Percentiles rank a stretch among this genome's conserved stretches.
phyloP scores from a whole-genome alignment of 2,113 vertebrate species.

The Tringa solitaria region DNA sequence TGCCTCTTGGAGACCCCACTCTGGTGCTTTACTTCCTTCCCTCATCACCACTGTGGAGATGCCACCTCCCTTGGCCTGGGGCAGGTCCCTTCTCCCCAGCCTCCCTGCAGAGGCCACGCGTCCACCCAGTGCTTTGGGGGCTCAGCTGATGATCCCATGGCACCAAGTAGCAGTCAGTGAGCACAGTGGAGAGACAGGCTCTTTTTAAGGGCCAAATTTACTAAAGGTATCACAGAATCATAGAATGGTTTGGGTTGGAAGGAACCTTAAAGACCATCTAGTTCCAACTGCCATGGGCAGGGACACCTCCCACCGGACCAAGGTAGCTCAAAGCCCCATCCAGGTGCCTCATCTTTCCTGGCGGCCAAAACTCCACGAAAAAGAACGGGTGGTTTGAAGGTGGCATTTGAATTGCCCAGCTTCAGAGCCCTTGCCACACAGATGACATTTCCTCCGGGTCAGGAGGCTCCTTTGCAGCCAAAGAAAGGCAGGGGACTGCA shows the following conservation, averaged over 20 bases:
- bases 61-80: background rate
- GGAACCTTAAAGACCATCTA: too few species aligned
- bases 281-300: too few species aligned
- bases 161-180: background rate
- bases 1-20: background rate
- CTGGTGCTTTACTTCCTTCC: background rate
- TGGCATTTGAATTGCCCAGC: background rate
- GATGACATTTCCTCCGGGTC: rapidly evolving
- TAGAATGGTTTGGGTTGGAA: too few species aligned
- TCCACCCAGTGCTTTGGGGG: background rate
- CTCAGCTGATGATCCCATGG: background rate
- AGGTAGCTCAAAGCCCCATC: background rate
- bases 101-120: background rate
- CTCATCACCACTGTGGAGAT: background rate
- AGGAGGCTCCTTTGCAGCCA: background rate
- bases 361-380: background rate
- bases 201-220: background rate
- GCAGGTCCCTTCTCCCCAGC: background rate
- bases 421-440: rapidly evolving
- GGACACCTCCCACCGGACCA: too few species aligned
- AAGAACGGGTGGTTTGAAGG: rapidly evolving
- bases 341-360: background rate
- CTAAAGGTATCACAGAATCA: background rate
- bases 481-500: background rate
- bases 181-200: rapidly evolving